phyloP scores from a whole-genome alignment of 2,888 invertebrate genomes.

The Platerodrilus igneus region DNA sequence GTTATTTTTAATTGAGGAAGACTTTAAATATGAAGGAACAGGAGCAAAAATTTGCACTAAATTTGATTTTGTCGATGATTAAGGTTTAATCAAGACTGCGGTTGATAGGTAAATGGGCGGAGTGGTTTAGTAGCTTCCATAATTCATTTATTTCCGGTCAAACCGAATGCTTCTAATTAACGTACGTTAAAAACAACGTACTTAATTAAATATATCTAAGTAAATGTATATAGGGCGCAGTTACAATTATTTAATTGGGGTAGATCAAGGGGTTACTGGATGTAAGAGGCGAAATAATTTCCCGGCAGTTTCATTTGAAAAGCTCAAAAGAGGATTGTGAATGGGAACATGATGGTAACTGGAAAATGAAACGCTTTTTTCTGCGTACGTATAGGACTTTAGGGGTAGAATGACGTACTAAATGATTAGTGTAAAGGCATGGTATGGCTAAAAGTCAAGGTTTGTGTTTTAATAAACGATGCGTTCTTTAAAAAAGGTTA shows the following conservation, averaged over 20 bases:
- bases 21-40: too few relatives aligned
- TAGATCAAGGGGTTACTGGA: constrained; percentile 10
- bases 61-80: constrained; percentile 2
- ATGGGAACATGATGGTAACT: constrained; percentile 35
- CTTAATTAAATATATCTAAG: too few relatives aligned
- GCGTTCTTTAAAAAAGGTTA: too few relatives aligned
- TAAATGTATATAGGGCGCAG: background rate
- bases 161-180: too few relatives aligned
- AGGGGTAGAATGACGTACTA: too few relatives aligned
- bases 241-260: constrained; percentile 7
- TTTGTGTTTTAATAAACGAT: too few relatives aligned
- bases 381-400: too few relatives aligned
- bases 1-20: constrained; percentile 64
- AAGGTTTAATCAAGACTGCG: constrained; percentile 7
- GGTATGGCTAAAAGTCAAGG: too few relatives aligned
- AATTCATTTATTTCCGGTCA: constrained; percentile 33
- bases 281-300: constrained; percentile 35
- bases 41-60: too few relatives aligned
- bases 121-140: constrained; percentile 22
- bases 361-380: constrained; percentile 43
- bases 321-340: constrained; percentile 36
- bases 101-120: constrained; percentile 22
- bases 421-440: too few relatives aligned
- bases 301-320: constrained; percentile 43
- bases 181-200: too few relatives aligned